Evolutionary conservation across 2,888 invertebrate species (phyloP).

Genomic region (Drosophila borborema): DNA sequence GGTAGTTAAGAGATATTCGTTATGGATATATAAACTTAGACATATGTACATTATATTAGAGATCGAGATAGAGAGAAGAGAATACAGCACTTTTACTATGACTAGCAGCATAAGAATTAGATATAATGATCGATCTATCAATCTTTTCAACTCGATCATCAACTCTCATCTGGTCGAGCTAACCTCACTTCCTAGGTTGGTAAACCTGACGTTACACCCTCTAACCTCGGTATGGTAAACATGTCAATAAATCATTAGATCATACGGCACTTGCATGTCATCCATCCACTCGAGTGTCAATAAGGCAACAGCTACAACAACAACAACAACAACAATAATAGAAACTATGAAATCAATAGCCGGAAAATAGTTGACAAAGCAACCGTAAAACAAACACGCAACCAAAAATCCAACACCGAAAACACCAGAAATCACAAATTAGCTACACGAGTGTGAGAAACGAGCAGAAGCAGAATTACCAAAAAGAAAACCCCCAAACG

Average conservation of each 20-base stretch:
- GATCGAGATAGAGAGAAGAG: too few species aligned
- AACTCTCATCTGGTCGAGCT: neutral
- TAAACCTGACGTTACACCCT: neutral
- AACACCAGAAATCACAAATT: conserved; percentile 83
- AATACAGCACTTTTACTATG: too few species aligned
- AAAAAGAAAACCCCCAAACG: conserved; percentile 32
- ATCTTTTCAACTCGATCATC: conserved; percentile 5
- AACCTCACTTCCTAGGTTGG: conserved; percentile 3
- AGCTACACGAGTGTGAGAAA: conserved; percentile 82
- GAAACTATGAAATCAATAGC: conserved; percentile 70
- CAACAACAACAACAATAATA: neutral
- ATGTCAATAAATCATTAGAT: conserved; percentile 68
- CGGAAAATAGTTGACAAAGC: conserved; percentile 82
- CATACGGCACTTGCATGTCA: conserved; percentile 67
- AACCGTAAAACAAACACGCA: conserved; percentile 72
- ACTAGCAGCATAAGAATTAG: too few species aligned
- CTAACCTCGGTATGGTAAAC: conserved; percentile 30
- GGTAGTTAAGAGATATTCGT: neutral
- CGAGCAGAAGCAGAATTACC: conserved; percentile 3
- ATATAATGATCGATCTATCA: neutral
- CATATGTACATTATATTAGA: too few species aligned
- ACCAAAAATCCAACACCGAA: conserved; percentile 77
- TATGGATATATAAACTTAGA: too few species aligned
- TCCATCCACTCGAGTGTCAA: conserved; percentile 59
- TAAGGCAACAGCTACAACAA: conserved; percentile 35